phyloP scores from a whole-genome alignment of 2,113 vertebrate species.

The Bombycilla garrulus region DNA sequence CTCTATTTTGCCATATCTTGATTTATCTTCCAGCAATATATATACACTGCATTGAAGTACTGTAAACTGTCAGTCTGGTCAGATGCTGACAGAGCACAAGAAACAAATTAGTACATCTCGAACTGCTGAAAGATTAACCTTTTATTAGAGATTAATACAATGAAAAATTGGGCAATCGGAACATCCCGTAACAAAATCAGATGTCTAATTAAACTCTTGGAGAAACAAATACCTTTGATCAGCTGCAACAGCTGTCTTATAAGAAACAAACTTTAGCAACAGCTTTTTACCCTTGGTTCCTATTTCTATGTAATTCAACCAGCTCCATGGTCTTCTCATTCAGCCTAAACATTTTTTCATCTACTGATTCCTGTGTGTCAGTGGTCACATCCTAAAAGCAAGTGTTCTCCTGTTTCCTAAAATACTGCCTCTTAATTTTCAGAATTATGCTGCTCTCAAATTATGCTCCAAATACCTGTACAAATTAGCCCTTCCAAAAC shows the following conservation, averaged over 20 bases:
- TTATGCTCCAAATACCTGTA: neutral
- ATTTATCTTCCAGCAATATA: neutral
- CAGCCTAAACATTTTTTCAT: neutral
- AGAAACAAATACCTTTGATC: neutral
- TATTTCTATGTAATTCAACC: neutral
- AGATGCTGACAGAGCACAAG: neutral
- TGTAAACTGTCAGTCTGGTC: neutral
- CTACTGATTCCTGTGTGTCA: neutral
- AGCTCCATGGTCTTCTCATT: neutral
- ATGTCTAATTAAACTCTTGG: neutral
- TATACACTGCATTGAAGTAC: neutral
- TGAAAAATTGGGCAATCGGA: neutral
- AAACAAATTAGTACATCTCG: neutral
- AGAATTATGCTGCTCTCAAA: neutral
- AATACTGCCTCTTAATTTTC: neutral
- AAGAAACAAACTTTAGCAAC: neutral
- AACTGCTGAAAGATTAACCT: neutral
- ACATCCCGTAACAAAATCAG: neutral
- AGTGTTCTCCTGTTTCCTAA: neutral
- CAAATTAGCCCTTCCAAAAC: too few species aligned
- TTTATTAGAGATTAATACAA: neutral
- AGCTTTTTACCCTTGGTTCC: neutral
- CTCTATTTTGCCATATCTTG: neutral
- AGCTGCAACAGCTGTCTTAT: neutral
- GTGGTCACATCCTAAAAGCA: neutral